Evolutionary conservation across 2,797 vertebrate species (phyloP), one percentile per base, ranked within the genome.

Genomic region (Syngnathus rostellatus): DNA sequence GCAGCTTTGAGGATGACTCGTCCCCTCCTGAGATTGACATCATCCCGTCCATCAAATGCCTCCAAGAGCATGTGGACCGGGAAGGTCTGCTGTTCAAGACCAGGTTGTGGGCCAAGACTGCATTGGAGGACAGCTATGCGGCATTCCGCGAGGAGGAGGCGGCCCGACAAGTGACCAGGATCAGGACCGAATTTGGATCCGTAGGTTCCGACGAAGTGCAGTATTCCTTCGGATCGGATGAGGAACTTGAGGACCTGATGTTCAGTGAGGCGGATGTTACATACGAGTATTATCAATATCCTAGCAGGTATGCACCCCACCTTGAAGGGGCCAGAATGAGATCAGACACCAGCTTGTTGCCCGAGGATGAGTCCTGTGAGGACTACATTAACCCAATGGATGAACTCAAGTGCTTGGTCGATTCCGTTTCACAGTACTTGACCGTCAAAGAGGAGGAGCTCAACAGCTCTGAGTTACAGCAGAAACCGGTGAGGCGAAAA

Each of bases 361-460:
- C 89, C 58, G 78, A 79, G 3, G 88, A 93, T 48, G 90, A 92
- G 64, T 88, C 91, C 39, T 84, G 1, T 0, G 87, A 94, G 62
- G 89, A 92, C 64, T 94, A 90, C 70, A 73, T 93, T 57, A 91
- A 96, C 83, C 83, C 94, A 0, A 93, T 97, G 87, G 93, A 90
- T 81, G 94, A 97, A 77, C 91, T 99, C 70, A 92, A 96, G 57
- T 94, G 90, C 82, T 89, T 98, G 54, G 93, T 98, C 58, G 90
- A 97, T 80, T 93, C 94, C 0, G 96, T 99, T 54, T 98, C 97
- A 54, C 94, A 97, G 77, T 98, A 99, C 78, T 86, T 99, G 71
- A 93, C 93, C 66, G 92, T 95, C 72, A 98, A 98, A 77, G 96
- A 99, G 82, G 92, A 99, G 74, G 96, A 99, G 86, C 93, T 98